A percentile compares a stretch with the other conserved stretches of the same genome.
phyloP scores from a whole-genome alignment of 2,113 vertebrate genomes.

The Pterophyllum scalare region DNA sequence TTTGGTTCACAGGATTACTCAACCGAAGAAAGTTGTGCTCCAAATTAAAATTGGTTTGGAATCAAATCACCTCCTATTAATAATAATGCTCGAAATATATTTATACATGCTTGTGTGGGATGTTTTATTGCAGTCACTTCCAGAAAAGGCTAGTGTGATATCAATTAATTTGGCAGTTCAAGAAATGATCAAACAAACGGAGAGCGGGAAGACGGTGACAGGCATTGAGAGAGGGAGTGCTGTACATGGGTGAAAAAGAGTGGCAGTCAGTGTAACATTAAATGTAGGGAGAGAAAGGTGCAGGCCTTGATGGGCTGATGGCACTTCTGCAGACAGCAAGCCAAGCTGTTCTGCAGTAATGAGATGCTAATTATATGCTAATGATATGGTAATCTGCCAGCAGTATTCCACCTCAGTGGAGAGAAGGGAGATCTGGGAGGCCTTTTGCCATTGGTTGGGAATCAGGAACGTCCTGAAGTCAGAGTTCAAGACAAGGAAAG shows the following conservation, averaged over 20 bases:
- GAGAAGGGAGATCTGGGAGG: conserved; percentile 61
- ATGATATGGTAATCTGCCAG: conserved; percentile 75
- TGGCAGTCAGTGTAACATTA: conserved; percentile 28
- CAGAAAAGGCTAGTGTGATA: conserved; percentile 19
- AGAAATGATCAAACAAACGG: conserved; percentile 31
- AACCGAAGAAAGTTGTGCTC: conserved; percentile 8
- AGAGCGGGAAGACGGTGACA: background rate
- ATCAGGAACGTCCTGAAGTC: conserved; percentile 73
- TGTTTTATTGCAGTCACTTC: conserved; percentile 19
- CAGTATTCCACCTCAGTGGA: conserved; percentile 72
- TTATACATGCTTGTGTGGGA: background rate
- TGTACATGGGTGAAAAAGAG: conserved; percentile 15
- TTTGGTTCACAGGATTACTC: conserved; percentile 23
- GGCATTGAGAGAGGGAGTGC: conserved; percentile 21
- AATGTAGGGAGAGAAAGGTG: conserved; percentile 43
- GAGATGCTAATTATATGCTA: conserved; percentile 79
- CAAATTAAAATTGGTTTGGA: conserved; percentile 9
- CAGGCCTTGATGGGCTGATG: conserved; percentile 73
- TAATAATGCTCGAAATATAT: conserved; percentile 20
- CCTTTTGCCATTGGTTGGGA: conserved; percentile 72
- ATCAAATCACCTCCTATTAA: conserved; percentile 35
- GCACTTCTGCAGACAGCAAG: conserved; percentile 63
- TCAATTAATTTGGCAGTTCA: conserved; percentile 16
- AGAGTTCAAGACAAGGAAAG: conserved; percentile 59
- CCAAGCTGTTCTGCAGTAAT: conserved; percentile 69